A percentile compares a stretch with the other conserved stretches of the same genome.
These are phyloP conservation scores for Isurus oxyrinchus DNA, from an alignment of 2,113 vertebrate species.

Conservation along the genomic window DNA sequence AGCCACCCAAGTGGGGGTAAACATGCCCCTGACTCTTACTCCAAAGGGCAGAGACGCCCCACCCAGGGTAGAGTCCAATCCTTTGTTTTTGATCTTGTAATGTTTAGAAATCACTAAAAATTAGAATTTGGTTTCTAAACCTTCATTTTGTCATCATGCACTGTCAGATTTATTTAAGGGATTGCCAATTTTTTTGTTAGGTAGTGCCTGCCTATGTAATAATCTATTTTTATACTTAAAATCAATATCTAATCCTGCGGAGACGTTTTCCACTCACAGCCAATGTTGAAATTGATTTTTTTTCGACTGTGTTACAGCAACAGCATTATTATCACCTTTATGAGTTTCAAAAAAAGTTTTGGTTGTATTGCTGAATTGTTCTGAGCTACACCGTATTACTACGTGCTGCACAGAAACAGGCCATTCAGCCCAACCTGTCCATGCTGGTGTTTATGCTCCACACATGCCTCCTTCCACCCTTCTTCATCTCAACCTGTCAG, in stretches of 20 bases:
- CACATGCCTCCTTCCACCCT: neutral
- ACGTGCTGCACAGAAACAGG: neutral
- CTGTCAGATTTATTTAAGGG: neutral
- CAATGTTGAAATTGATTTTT: conserved; percentile 26
- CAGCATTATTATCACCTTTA: neutral
- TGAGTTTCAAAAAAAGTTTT: neutral
- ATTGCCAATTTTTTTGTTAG: neutral
- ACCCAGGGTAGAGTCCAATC: neutral
- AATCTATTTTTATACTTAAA: neutral
- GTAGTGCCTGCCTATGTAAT: neutral
- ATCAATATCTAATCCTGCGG: conserved; percentile 6
- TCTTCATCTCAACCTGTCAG: neutral
- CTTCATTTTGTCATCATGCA: neutral
- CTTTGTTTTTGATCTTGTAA: neutral
- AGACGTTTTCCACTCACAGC: neutral
- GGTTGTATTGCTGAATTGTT: neutral
- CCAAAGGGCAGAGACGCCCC: neutral
- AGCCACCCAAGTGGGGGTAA: too few species aligned
- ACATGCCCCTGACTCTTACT: neutral
- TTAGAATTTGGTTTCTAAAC: neutral
- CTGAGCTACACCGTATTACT: neutral
- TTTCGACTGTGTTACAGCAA: neutral
- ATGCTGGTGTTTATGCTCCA: neutral
- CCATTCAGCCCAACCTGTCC: too few species aligned
- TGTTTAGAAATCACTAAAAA: neutral